These are phyloP conservation scores for Chrysopilus asiliformis DNA, from an alignment of 2,888 invertebrate species.

Conservation along the genomic window DNA sequence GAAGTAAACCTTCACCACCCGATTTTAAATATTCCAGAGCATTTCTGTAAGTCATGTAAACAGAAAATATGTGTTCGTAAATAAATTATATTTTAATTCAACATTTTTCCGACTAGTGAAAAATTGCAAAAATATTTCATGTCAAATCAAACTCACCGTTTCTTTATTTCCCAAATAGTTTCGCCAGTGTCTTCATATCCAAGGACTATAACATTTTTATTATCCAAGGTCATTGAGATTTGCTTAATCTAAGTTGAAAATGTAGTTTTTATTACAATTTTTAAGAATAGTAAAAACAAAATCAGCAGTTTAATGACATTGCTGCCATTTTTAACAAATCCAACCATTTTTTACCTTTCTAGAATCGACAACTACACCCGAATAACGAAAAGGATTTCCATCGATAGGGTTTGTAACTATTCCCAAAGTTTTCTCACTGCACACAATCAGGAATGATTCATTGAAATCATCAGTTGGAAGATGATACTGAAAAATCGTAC, in stretches of 20 bases:
- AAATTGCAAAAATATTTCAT: no score
- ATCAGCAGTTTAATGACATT: neutral
- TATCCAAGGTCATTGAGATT: no score
- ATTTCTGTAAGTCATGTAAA: constrained; percentile 30
- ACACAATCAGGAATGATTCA: constrained; percentile 5
- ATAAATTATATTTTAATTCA: no score
- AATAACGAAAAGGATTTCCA: constrained; percentile 58
- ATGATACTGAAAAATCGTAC: neutral
- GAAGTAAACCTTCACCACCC: constrained; percentile 46
- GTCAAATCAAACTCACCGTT: constrained; percentile 32
- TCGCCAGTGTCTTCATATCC: constrained; percentile 41
- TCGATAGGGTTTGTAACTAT: constrained; percentile 54
- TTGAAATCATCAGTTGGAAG: neutral
- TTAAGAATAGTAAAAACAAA: neutral
- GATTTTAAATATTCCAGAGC: constrained; percentile 38
- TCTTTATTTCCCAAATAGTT: constrained; percentile 44
- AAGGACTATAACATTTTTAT: constrained; percentile 38
- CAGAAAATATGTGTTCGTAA: constrained; percentile 1
- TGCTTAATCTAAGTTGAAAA: neutral
- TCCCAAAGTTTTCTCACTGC: constrained; percentile 40
- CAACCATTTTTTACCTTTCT: no score
- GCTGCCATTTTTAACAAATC: neutral
- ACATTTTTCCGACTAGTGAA: no score
- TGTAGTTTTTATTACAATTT: neutral
- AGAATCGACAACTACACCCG: constrained; percentile 52